Evolutionary conservation across 1,140 invertebrate genomes (phyloP), one percentile per base, ranked within the genome.

Genomic region (Ostrea denselamellosa): DNA sequence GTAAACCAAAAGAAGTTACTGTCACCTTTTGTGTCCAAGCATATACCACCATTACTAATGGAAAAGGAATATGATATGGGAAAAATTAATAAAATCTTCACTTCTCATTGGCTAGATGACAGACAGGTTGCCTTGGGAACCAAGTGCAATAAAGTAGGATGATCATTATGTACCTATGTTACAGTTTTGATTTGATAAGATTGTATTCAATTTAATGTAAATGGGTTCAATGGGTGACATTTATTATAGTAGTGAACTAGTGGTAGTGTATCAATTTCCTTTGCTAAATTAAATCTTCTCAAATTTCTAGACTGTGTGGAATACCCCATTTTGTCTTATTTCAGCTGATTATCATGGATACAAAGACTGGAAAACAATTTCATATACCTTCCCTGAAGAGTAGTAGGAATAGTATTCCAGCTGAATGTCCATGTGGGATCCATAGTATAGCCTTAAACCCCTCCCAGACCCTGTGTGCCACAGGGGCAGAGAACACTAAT

Each of bases 401-500:
- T 83, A 94, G 92, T 88, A 90, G 97, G 96, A 88, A 93, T 82
- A 91, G 93, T 91, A 68, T 93, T 91, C 90, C 94, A 86, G 92
- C 92, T 81, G 89, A 95, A 93, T 88, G 93, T 89, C 93, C 94
- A 0, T 95, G 97, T 93, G 98, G 98, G 17, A 98, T 99, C 91
- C 98, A 99, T 96, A 97, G 97, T 86, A 97, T 99, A 90, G 97
- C 98, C 95, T 97, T 99, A 53, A 99, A 99, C 95, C 98, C 98
- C n/a, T 98, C 98, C 52, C 95, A 96, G 88, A 98, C 97, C 65
- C 95, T 99, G 88, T 94, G 99, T 83, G 98, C 98, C n/a, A 99
- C 98, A 2, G 98, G 98, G 9, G 98, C 97, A 44, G 96, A 97
- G 90, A 98, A 98, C 95, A 98, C 98, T 19, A 98, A 98, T 93